Evolutionary conservation across 2,888 invertebrate species (phyloP), one percentile per base, ranked within the genome.

Genomic region (Imbricaverruca yamaguchii): DNA sequence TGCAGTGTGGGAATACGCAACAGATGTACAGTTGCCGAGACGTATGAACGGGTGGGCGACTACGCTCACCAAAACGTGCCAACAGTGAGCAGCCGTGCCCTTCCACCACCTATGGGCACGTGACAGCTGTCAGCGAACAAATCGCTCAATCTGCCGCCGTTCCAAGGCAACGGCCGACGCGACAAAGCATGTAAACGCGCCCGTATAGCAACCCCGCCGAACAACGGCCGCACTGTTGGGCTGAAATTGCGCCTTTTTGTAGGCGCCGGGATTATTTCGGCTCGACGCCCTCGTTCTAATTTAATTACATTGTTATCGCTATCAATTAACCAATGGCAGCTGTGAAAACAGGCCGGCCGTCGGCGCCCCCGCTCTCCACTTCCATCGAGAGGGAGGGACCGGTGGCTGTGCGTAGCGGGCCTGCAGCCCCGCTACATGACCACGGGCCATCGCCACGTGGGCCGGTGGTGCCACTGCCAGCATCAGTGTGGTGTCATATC

Each of bases 271-370:
- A 74, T 74, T 74, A 74, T 74, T 74, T 55, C 55, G n/a, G 74
- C 74, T 55, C 53, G 18, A 21, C 74, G 55, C 74, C 74, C 74
- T n/a, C 55, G 74, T 55, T 55, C 74, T 74, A 74, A 74, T 74
- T 74, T 74, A 74, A 74, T 74, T 55, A 55, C 74, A 74, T 74
- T 74, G 74, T 74, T 74, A 74, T 74, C 74, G 55, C 74, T 74
- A 74, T 74, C 74, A 74, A 74, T 74, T 74, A 74, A 55, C 55
- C 21, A 9, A 55, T 11, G 74, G 18, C 74, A 74, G 74, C 74
- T 74, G 74, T 53, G 74, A 74, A 74, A 74, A 74, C 74, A 74
- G 74, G 53, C 8, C 11, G 74, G 1, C 18, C 15, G 13, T 13
- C 18, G 61, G 15, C 61, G 7, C 61, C 18, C 61, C 61, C 18